These are phyloP conservation scores for Mechanitis mazaeus DNA, from an alignment of 2,888 invertebrate genomes.

Conservation along the genomic window DNA sequence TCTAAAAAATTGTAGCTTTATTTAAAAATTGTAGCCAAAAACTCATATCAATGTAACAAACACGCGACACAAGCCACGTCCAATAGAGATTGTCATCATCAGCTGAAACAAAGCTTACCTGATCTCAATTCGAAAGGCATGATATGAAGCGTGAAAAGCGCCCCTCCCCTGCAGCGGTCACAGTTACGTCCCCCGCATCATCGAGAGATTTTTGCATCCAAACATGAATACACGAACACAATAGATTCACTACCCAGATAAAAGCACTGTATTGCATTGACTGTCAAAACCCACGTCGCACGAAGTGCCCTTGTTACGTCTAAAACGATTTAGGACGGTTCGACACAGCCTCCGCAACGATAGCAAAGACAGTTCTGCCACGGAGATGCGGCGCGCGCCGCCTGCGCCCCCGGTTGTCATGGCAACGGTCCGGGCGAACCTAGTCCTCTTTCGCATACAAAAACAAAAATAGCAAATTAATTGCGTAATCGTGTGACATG, in stretches of 20 bases:
- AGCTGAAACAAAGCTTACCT: conserved; percentile 57
- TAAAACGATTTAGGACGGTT: conserved; percentile 45
- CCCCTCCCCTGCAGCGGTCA: conserved; percentile 62
- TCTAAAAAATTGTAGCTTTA: background rate
- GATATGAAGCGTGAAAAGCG: conserved; percentile 59
- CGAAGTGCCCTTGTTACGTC: conserved; percentile 50
- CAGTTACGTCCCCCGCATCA: conserved; percentile 55
- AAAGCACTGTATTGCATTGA: conserved; percentile 30
- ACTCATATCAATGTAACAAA: conserved; percentile 13
- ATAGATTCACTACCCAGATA: conserved; percentile 39
- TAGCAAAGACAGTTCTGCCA: conserved; percentile 66
- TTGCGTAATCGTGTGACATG: conserved; percentile 66
- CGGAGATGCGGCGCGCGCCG: conserved; percentile 68
- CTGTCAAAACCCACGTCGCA: conserved; percentile 52
- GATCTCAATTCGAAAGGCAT: conserved; percentile 73
- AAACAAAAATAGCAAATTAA: conserved; percentile 75
- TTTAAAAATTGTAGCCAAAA: background rate
- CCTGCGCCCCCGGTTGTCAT: conserved; percentile 65
- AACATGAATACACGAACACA: conserved; percentile 38
- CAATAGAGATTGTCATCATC: conserved; percentile 3
- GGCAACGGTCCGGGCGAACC: conserved; percentile 67
- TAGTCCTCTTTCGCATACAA: conserved; percentile 58
- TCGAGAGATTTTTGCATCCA: conserved; percentile 56
- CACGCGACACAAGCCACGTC: conserved; percentile 16
- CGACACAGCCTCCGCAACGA: conserved; percentile 59